Evolutionary conservation across 1,140 invertebrate genomes (phyloP).

Genomic region (Adelges cooleyi): DNA sequence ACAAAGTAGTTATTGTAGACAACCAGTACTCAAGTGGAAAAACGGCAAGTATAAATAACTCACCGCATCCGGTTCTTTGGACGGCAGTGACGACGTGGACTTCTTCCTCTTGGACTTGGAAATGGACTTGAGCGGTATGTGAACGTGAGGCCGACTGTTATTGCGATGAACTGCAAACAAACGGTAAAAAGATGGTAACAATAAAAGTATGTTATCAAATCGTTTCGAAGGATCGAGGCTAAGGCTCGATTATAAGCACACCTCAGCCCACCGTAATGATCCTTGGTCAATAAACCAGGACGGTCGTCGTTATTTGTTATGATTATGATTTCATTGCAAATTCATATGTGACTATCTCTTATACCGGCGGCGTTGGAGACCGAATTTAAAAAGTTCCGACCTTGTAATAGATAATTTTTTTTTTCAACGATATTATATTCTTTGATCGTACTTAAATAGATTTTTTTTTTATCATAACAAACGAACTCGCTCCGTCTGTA

Average conservation of each 20-base stretch:
- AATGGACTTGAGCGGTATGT: conserved; percentile 48
- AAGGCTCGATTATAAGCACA: too few species aligned
- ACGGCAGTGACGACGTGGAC: background rate
- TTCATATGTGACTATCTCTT: background rate
- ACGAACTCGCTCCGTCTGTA: too few species aligned
- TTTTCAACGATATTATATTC: too few species aligned
- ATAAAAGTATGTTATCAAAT: too few species aligned
- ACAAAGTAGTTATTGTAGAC: background rate
- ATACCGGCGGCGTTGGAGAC: background rate
- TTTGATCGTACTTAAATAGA: too few species aligned
- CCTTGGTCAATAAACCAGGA: conserved; percentile 23
- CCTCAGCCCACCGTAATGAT: too few species aligned
- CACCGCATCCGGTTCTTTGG: conserved; percentile 13
- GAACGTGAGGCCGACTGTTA: conserved; percentile 52
- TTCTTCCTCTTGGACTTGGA: conserved; percentile 37
- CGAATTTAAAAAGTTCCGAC: background rate
- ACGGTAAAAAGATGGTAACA: too few species aligned
- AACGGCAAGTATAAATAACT: too few species aligned
- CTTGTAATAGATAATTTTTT: conserved; percentile 24
- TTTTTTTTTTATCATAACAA: too few species aligned
- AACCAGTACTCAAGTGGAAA: background rate
- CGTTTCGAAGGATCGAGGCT: too few species aligned
- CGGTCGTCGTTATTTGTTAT: background rate
- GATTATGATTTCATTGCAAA: conserved; percentile 18
- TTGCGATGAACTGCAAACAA: conserved; percentile 43